Conservation (phyloP, 2,113 vertebrate genomes). For the Misgurnus mizolepis region DNA sequence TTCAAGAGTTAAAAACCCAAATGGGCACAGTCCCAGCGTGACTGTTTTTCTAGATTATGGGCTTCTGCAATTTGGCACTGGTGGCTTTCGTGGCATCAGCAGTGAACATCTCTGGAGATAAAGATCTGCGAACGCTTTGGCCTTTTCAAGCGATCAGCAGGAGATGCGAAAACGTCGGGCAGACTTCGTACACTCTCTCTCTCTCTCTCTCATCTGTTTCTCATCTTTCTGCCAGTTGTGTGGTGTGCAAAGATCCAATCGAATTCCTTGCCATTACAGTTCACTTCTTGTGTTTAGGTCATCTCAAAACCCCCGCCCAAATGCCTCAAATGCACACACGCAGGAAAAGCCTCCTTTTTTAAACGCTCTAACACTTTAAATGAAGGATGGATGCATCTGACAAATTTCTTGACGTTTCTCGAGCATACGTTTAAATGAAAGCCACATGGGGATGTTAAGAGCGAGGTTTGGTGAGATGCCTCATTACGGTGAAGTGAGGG, state of each 20-base stretch:
- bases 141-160: constrained; percentile 47
- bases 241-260: constrained; percentile 41
- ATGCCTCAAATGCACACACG: background rate
- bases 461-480: constrained; percentile 71
- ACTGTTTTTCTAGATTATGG: constrained; percentile 43
- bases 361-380: constrained; percentile 47
- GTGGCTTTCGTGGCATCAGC: constrained; percentile 55
- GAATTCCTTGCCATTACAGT: constrained; percentile 61
- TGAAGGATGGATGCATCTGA: constrained; percentile 69
- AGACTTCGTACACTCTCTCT: constrained; percentile 45
- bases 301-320: background rate
- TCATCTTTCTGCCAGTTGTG: constrained; percentile 50
- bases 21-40: constrained; percentile 46
- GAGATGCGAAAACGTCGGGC: constrained; percentile 51
- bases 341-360: constrained; percentile 55
- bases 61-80: constrained; percentile 50
- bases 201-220: constrained; percentile 62
- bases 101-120: constrained; percentile 49
- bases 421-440: constrained; percentile 66
- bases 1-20: constrained; percentile 50
- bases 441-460: constrained; percentile 74
- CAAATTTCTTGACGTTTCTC: constrained; percentile 69
- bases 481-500: constrained; percentile 42
- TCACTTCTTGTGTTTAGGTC: constrained; percentile 47
- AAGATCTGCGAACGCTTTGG: constrained; percentile 52